Percentiles rank a stretch among this genome's conserved stretches.
Evolutionary conservation across 2,113 vertebrate genomes (phyloP).

Genomic region (Morone chrysops): DNA sequence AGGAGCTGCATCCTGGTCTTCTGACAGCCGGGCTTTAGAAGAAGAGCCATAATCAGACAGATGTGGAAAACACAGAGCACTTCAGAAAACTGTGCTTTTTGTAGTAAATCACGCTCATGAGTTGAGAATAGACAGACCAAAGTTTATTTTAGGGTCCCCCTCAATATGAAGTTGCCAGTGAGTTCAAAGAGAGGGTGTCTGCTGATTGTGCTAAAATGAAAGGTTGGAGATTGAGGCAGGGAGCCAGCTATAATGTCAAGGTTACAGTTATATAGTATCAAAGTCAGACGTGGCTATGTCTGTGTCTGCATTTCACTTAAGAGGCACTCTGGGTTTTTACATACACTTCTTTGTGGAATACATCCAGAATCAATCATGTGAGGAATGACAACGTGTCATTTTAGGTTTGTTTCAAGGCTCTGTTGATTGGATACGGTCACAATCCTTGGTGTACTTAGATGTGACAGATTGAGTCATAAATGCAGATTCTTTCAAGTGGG

Average conservation of each 20-base stretch:
- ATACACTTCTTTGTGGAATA: constrained; percentile 10
- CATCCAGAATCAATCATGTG: constrained; percentile 40
- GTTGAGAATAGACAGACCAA: constrained; percentile 41
- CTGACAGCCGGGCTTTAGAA: constrained; percentile 63
- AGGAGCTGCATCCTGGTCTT: constrained; percentile 58
- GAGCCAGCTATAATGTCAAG: constrained; percentile 68
- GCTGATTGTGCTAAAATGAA: constrained; percentile 77
- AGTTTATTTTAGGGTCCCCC: constrained; percentile 69
- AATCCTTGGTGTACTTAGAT: neutral
- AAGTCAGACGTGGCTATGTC: constrained; percentile 56
- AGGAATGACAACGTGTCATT: constrained; percentile 37
- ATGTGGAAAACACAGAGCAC: constrained; percentile 61
- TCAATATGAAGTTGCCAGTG: constrained; percentile 49
- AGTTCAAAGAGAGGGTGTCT: constrained; percentile 77
- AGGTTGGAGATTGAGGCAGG: constrained; percentile 54
- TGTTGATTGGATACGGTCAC: constrained; percentile 7
- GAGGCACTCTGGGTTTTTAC: constrained; percentile 28
- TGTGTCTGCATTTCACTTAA: constrained; percentile 40
- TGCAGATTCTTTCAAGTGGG: constrained; percentile 9
- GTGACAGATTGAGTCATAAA: neutral
- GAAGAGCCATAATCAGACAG: constrained; percentile 73
- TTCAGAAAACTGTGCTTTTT: constrained; percentile 44
- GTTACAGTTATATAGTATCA: constrained; percentile 59
- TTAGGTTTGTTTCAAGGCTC: constrained; percentile 1
- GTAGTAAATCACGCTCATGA: constrained; percentile 45